phyloP scores from a whole-genome alignment of 2,888 invertebrate species.

The Lingula anatina region DNA sequence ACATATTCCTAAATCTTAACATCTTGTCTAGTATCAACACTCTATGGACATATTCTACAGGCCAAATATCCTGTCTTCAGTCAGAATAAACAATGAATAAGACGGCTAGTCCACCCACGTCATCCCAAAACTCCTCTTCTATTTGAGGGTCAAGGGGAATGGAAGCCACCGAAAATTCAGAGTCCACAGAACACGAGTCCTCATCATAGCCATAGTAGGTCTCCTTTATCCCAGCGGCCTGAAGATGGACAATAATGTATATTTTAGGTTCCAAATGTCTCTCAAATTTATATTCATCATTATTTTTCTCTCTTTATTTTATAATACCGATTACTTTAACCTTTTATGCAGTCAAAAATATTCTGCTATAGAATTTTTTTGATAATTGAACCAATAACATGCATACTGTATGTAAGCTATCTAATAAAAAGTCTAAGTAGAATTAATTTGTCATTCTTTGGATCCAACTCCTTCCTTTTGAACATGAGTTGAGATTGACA shows the following conservation, averaged over 20 bases:
- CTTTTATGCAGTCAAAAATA: too few species aligned
- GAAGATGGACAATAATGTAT: neutral
- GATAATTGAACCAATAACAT: neutral
- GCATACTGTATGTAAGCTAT: neutral
- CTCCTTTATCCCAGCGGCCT: constrained; percentile 27
- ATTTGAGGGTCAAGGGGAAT: constrained; percentile 29
- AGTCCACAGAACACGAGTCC: constrained; percentile 35
- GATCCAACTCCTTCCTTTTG: neutral
- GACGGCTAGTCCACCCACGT: constrained; percentile 18
- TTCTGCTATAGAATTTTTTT: neutral
- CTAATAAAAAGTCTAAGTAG: neutral
- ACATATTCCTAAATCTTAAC: too few species aligned
- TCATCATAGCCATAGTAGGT: constrained; percentile 36
- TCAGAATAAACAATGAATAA: too few species aligned
- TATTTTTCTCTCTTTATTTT: neutral
- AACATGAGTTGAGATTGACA: neutral
- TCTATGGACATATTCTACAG: too few species aligned
- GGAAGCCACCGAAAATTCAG: constrained; percentile 35
- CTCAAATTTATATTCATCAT: too few species aligned
- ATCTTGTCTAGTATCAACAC: too few species aligned
- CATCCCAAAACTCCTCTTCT: constrained; percentile 40
- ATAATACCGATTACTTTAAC: neutral
- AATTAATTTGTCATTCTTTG: neutral
- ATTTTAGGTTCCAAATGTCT: too few species aligned
- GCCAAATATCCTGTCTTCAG: too few species aligned